A percentile compares a stretch with the other conserved stretches of the same genome.
Evolutionary conservation across 2,797 vertebrate species (phyloP).

Genomic region (Setipinna tenuifilis): DNA sequence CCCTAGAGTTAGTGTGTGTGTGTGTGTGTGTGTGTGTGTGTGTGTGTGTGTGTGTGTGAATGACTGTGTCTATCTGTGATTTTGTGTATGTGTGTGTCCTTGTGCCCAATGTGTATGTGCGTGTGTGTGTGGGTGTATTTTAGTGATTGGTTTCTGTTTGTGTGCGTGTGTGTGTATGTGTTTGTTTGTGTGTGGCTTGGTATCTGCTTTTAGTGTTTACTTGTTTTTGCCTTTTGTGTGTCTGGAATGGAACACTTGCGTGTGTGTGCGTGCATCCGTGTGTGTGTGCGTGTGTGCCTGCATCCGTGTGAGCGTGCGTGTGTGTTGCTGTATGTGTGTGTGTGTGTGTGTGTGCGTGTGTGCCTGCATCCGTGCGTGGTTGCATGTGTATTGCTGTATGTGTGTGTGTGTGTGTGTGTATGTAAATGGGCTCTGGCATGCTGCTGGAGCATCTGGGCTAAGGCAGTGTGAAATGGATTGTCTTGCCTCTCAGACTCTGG

Average conservation of each 20-base stretch:
- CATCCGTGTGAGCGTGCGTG: not conserved
- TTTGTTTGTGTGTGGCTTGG: not conserved
- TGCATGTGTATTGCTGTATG: slow-evolving; percentile 15
- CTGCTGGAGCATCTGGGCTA: slow-evolving; percentile 47
- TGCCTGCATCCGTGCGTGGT: not conserved
- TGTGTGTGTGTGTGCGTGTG: not conserved
- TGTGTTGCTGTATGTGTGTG: not conserved
- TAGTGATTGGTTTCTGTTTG: not conserved
- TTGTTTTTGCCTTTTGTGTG: not conserved
- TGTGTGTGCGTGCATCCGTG: not conserved
- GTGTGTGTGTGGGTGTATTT: not conserved
- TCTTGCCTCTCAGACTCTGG: slow-evolving; percentile 44
- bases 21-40: not conserved
- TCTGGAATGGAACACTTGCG: too few species aligned
- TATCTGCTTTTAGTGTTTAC: not conserved
- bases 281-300: not conserved
- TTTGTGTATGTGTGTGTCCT: slow-evolving; percentile 20
- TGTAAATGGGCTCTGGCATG: slow-evolving; percentile 40
- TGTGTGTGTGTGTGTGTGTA: slow-evolving; percentile 15
- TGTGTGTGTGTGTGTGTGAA: not conserved
- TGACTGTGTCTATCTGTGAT: too few species aligned
- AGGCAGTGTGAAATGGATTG: slow-evolving; percentile 56
- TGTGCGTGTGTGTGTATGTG: not conserved
- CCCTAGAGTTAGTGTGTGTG: slow-evolving; percentile 24
- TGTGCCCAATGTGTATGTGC: not conserved